Conservation (phyloP, 2,888 invertebrate genomes). For the Taenaris catops region DNA sequence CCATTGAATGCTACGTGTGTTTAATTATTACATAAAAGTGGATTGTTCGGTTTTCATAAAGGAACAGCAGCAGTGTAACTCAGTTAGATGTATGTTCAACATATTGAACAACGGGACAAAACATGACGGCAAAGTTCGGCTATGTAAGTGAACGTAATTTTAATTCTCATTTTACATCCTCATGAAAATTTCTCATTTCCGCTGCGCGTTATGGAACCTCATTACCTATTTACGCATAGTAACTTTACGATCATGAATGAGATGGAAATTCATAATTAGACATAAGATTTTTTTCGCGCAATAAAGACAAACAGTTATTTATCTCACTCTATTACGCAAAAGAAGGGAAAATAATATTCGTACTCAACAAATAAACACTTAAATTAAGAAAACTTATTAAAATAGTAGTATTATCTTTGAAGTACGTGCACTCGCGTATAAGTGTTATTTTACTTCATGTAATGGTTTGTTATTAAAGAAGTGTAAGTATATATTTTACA, state of each 20-base stretch:
- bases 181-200: conserved; percentile 25
- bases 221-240: conserved; percentile 18
- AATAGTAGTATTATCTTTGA: conserved; percentile 18
- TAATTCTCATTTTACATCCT: conserved; percentile 20
- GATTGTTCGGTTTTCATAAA: conserved; percentile 67
- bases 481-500: conserved; percentile 19
- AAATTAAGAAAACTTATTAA: conserved; percentile 22
- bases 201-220: conserved; percentile 21
- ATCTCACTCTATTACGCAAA: no score
- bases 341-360: conserved; percentile 7
- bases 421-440: conserved; percentile 20
- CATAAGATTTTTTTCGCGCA: conserved; percentile 11
- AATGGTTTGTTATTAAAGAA: no score
- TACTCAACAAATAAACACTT: conserved; percentile 24
- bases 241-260: conserved; percentile 23
- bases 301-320: no score
- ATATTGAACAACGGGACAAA: conserved; percentile 79
- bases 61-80: conserved; percentile 68
- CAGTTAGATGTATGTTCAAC: conserved; percentile 77
- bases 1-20: conserved; percentile 65
- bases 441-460: conserved; percentile 18
- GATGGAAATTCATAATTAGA: conserved; percentile 15
- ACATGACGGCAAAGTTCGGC: conserved; percentile 81
- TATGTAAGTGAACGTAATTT: conserved; percentile 59
- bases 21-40: conserved; percentile 74